Conservation (phyloP, 2,888 invertebrate genomes). For the Julus scandinavius region DNA sequence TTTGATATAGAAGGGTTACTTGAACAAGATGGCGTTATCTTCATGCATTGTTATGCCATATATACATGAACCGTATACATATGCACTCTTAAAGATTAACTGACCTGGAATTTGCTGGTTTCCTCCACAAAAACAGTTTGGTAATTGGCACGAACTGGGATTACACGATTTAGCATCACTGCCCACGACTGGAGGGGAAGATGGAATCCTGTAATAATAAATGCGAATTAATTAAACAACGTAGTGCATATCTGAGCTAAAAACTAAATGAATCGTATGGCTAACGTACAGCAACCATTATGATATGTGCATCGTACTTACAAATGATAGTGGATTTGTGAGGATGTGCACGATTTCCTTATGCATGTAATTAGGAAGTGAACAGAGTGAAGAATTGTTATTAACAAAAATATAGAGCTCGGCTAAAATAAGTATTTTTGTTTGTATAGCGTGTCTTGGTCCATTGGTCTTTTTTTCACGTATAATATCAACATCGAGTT, state of each 20-base stretch:
- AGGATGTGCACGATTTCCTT: background rate
- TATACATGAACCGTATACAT: background rate
- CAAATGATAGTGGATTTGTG: background rate
- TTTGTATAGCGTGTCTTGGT: no score
- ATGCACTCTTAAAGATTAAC: background rate
- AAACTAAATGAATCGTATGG: background rate
- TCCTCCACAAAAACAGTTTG: slow-evolving; percentile 92
- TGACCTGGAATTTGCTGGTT: slow-evolving; percentile 70
- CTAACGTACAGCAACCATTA: background rate
- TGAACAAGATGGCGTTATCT: background rate
- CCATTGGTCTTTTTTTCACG: no score
- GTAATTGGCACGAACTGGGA: slow-evolving; percentile 86
- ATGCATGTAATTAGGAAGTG: background rate
- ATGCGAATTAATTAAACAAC: background rate
- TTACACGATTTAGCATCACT: slow-evolving; percentile 76
- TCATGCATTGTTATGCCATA: background rate
- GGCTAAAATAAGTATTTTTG: no score
- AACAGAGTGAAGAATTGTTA: background rate
- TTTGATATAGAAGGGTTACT: background rate
- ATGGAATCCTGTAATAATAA: slow-evolving; percentile 19
- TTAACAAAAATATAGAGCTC: no score
- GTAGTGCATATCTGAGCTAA: background rate
- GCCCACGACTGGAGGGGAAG: slow-evolving; percentile 17
- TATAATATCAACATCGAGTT: no score
- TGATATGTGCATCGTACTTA: background rate